These are phyloP conservation scores for Eilema depressum DNA, from an alignment of 2,888 invertebrate genomes.

Conservation along the genomic window DNA sequence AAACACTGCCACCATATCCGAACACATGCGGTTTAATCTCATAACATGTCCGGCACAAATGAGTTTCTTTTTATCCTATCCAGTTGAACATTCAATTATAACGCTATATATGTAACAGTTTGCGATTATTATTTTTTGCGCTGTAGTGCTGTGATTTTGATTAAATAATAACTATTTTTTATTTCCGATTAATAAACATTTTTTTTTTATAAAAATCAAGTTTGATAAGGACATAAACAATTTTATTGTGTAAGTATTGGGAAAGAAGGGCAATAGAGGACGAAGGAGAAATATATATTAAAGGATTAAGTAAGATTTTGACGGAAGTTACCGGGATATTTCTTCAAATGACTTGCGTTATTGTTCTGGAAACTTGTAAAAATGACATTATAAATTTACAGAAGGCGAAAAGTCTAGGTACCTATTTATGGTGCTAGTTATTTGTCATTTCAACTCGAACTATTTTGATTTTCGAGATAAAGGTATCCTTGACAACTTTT, in stretches of 20 bases:
- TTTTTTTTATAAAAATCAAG: not conserved
- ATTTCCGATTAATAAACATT: too few species aligned
- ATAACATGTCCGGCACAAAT: conserved; percentile 61
- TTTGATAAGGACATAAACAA: too few species aligned
- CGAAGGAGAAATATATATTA: not conserved
- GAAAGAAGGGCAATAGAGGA: too few species aligned
- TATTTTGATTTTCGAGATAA: too few species aligned
- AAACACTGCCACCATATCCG: conserved; percentile 21
- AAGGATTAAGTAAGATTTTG: too few species aligned
- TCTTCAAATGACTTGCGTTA: too few species aligned
- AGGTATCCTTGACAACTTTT: too few species aligned
- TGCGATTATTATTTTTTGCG: not conserved
- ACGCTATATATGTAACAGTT: conserved; percentile 42
- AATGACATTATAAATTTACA: not conserved
- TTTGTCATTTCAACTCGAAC: too few species aligned
- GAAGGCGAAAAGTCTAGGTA: not conserved
- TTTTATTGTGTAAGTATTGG: too few species aligned
- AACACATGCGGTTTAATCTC: conserved; percentile 58
- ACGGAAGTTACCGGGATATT: too few species aligned
- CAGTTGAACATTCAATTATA: conserved; percentile 67
- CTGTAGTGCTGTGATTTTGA: not conserved
- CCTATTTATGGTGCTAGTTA: too few species aligned
- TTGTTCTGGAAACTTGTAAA: too few species aligned
- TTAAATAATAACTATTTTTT: not conserved
- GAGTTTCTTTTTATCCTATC: conserved; percentile 63